phyloP scores from a whole-genome alignment of 2,113 vertebrate species.

The Pterocles gutturalis region DNA sequence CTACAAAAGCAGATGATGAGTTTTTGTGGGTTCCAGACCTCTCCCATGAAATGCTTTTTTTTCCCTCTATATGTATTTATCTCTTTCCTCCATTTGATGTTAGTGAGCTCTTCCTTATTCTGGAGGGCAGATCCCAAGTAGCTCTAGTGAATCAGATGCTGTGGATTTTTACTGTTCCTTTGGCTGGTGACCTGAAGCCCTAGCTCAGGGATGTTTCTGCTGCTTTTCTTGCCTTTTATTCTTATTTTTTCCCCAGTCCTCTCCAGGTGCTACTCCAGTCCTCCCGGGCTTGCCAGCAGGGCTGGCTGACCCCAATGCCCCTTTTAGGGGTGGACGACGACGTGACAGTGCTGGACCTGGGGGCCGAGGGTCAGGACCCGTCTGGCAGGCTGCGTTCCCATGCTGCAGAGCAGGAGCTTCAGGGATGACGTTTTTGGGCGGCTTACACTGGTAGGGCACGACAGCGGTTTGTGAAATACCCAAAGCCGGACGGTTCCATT shows the following conservation, averaged over 20 bases:
- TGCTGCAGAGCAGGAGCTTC: fast-evolving
- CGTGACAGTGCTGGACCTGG: no score
- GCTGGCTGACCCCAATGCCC: background rate
- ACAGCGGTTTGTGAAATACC: background rate
- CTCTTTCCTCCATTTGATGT: fast-evolving
- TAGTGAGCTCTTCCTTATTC: background rate
- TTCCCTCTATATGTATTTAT: fast-evolving
- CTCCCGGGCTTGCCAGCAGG: background rate
- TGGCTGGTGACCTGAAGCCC: background rate
- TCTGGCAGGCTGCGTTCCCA: fast-evolving
- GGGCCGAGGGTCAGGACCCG: background rate
- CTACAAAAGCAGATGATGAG: background rate
- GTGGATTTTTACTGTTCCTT: background rate
- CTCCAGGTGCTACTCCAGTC: fast-evolving
- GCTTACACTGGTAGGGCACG: background rate
- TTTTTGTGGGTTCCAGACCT: background rate
- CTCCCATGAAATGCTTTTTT: background rate
- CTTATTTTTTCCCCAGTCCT: fast-evolving
- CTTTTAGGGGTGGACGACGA: background rate
- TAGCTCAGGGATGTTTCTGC: background rate
- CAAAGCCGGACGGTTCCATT: background rate
- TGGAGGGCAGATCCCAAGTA: background rate
- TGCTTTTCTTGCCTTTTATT: background rate
- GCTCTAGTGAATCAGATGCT: background rate
- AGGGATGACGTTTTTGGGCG: background rate